Base-by-base conservation (phyloP, 2,888 invertebrate genomes). In the Protonemura montana region DNA sequence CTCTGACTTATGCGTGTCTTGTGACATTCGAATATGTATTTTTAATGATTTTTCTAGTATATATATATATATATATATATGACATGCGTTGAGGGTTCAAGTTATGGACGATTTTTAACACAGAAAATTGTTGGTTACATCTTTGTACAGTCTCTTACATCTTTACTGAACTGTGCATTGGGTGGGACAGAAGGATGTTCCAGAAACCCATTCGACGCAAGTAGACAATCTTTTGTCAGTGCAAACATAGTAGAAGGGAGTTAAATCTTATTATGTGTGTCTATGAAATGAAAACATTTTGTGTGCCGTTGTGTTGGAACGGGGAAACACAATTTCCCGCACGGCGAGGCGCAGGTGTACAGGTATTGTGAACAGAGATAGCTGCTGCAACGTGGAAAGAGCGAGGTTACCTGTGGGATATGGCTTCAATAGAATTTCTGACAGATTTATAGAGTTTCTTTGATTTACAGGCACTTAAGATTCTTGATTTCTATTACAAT, bases 391-490 rank as follows among this genome's bases (percentile, higher is more conserved):
- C 21, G n/a, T n/a, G 3, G 3, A 27, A 16, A 27, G 82, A 35
- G 30, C 28, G 26, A 83, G 25, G 82, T n/a, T 78, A 78, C 78
- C 28, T 28, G 28, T 26, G 26, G 26, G 42, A 41, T 41, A n/a
- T 83, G 82, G 42, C 35, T 26, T 83, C 82, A 83, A 83, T 83
- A 59, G 76, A 59, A 76, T 27, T 27, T 59, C 30, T 28, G 87
- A 86, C 85, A 87, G 87, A 87, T 87, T 87, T 87, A 87, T 87
- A 83, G 82, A 85, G 86, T 86, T 85, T 76, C 81, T 78, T 82
- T 87, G 87, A 87, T 86, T 87, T 87, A 87, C 86, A 59, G 77
- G 85, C 25, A 30, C 77, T 82, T 84, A 10, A 59, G 16, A 25
- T 84, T 26, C 59, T 30, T 29, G 83, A 42, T 83, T 81, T 83